Base-by-base conservation (phyloP, 35 echinoderm and acorn worm species). In the Ophioderma brevispina region DNA sequence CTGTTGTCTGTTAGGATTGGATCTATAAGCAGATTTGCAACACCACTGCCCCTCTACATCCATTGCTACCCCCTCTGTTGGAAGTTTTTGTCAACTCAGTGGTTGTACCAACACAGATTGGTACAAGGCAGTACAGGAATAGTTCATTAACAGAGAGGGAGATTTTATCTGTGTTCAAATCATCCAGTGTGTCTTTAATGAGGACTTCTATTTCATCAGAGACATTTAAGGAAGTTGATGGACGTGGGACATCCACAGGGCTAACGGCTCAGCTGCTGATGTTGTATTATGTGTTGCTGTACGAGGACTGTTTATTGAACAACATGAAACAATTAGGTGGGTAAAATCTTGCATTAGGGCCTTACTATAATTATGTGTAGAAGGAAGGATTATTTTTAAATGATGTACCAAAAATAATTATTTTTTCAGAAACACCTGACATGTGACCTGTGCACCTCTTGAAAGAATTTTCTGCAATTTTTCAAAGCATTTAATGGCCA, bases 11-110 rank as follows among this genome's bases (percentile, higher is more conserved):
- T n/a, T n/a, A 99, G 97, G 97, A 99, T 85, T 99, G 97, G 97
- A 95, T 99, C 40, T 99, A 91, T 77, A 92, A 90, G 49, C 97
- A 99, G 81, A 93, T 99, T n/a, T 91, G 94, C 49, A 89, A 91
- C 55, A 92, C 87, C 10, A 76, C 89, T 59, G 76, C 97, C 36
- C 97, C 97, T 40, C 91, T 99, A 33, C 97, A 99, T 64, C 85
- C 97, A 19, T 75, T 99, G 37, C 88, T 95, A 4, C 97, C 97
- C 50, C 90, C 94, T 35, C 97, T 99, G 0, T 52, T 99, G n/a
- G 97, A 99, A 80, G 94, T 86, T 30, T 99, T 93, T 79, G 94
- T 99, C 14, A 85, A 92, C 55, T 93, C 90, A 0, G 91, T 92
- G 19, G 94, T 99, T 43, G 76, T 93, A 42, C 85, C 97, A 37